Evolutionary conservation across 2,888 invertebrate genomes (phyloP), one percentile per base, ranked within the genome.

Genomic region (Leucania comma): DNA sequence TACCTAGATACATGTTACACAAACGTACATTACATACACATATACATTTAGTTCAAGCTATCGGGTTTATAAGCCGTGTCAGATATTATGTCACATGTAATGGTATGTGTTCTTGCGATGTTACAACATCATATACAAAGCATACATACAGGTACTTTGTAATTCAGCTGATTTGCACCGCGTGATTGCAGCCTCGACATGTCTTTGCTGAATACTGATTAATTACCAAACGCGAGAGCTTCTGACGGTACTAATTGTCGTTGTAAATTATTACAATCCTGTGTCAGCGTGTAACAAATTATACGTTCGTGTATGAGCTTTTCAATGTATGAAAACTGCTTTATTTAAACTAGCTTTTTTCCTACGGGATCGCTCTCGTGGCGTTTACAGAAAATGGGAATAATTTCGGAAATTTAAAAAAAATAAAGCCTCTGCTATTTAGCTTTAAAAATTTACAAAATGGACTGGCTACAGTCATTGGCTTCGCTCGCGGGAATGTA

Each of bases 181-280:
- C 72, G 56, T 70, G 66, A 78, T 67, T 78, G 82, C 82, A 71
- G 50, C 67, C 63, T 64, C 63, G 59, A 82, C 78, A 71, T 64
- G 67, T 78, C 67, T 78, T 63, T 32, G 29, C 56, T 67, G 82
- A 67, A 82, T 63, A 51, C 54, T 67, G 60, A 82, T 75, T 66
- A 67, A 71, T 75, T 66, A 29, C 63, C 50, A 29, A 29, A 71
- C 65, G 57, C 57, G 20, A 48, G 58, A 67, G 71, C 46, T 66
- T 63, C 71, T 14, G 48, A 64, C 48, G 22, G 10, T 38, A 72
- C 50, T 64, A 81, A 61, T 56, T 53, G 22, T 64, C 63, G 42
- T 8, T 29, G 53, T 61, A 57, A 35, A 64, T 68, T 50, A 64
- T 46, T 50, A 54, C 35, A 50, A 46, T 8, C 20, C 20, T 48